A percentile compares a stretch with the other conserved stretches of the same genome.
These are phyloP conservation scores for Lates japonicus DNA, from an alignment of 2,797 vertebrate genomes.

Conservation along the genomic window DNA sequence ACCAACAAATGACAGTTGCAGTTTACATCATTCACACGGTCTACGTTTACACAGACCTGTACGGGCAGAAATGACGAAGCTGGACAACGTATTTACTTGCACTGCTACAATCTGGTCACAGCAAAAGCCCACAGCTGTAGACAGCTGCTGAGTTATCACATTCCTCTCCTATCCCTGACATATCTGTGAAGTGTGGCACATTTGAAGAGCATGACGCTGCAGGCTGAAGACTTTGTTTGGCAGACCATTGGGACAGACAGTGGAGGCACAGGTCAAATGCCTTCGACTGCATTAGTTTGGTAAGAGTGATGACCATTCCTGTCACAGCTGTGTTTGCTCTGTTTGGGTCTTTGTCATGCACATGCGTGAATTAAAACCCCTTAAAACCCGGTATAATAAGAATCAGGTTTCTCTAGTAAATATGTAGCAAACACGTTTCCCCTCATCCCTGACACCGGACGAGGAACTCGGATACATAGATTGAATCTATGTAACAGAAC, in stretches of 20 bases:
- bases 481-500: no score
- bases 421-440: background rate
- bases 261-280: background rate
- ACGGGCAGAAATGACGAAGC: background rate
- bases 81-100: background rate
- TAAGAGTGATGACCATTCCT: conserved; percentile 30
- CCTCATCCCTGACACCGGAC: background rate
- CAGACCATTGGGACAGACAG: background rate
- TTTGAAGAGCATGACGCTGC: background rate
- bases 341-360: conserved; percentile 60
- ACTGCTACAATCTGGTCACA: background rate
- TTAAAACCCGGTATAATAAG: background rate
- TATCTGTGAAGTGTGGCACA: background rate
- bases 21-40: background rate
- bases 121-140: background rate
- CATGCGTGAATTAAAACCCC: background rate
- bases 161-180: background rate
- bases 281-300: background rate
- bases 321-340: conserved; percentile 25
- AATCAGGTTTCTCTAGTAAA: background rate
- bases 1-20: no score
- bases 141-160: background rate
- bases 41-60: background rate
- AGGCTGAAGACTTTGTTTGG: background rate
- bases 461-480: background rate